phyloP scores from a whole-genome alignment of 2,113 vertebrate species.

The Perca schrenkii region DNA sequence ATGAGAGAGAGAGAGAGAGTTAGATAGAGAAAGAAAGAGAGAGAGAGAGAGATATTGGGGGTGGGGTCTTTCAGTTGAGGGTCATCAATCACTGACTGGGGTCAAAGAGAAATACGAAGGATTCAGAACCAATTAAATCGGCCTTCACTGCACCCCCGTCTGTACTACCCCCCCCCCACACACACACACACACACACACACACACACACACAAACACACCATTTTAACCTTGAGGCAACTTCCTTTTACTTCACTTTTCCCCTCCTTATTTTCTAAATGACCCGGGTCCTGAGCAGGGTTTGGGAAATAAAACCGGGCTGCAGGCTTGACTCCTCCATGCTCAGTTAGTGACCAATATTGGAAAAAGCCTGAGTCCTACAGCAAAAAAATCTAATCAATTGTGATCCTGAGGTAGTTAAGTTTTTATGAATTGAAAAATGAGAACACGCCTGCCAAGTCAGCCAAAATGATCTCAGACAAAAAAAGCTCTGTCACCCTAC shows the following conservation, averaged over 20 bases:
- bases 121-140: conserved; percentile 82
- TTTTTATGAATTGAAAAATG: conserved; percentile 32
- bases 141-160: conserved; percentile 55
- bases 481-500: not conserved
- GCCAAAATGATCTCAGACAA: conserved; percentile 5
- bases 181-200: not conserved
- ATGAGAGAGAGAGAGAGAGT: not conserved
- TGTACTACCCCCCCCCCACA: not conserved
- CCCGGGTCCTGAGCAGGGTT: not conserved
- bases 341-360: conserved; percentile 35
- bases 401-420: conserved; percentile 12
- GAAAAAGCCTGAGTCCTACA: conserved; percentile 10
- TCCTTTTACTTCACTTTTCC: not conserved
- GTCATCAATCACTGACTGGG: conserved; percentile 83
- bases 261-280: conserved; percentile 12
- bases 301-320: conserved; percentile 22
- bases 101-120: conserved; percentile 82
- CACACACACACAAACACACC: not conserved
- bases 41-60: conserved; percentile 53
- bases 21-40: conserved; percentile 5
- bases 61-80: conserved; percentile 78
- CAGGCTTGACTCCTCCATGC: not conserved
- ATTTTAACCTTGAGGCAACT: not conserved
- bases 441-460: not conserved
- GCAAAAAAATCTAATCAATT: conserved; percentile 45